Percentiles rank a stretch among this genome's conserved stretches.
phyloP scores from a whole-genome alignment of 2,888 invertebrate genomes.

The Cantharis rufa region DNA sequence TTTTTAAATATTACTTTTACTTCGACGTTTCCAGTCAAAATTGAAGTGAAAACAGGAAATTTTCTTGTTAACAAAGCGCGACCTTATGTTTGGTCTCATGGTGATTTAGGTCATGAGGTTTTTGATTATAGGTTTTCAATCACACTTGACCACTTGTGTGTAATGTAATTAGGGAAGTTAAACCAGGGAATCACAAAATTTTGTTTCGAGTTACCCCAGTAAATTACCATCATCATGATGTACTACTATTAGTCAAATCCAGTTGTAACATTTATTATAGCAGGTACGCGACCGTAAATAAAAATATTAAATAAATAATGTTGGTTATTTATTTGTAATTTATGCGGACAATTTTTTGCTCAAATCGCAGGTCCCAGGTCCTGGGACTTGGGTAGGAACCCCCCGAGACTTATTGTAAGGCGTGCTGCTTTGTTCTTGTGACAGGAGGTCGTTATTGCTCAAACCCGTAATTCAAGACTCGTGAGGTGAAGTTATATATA shows the following conservation, averaged over 20 bases:
- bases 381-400: constrained; percentile 14
- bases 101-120: neutral
- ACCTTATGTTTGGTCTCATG: neutral
- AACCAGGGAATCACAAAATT: neutral
- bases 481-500: constrained; percentile 20
- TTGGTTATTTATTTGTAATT: constrained; percentile 21
- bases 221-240: neutral
- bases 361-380: neutral
- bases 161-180: neutral
- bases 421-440: constrained; percentile 25
- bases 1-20: neutral
- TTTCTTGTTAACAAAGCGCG: neutral
- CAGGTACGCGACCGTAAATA: constrained; percentile 1
- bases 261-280: neutral
- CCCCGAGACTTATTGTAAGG: constrained; percentile 27
- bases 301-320: constrained; percentile 14
- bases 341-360: constrained; percentile 16
- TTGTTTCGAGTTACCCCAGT: neutral
- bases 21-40: neutral
- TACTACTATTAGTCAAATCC: neutral
- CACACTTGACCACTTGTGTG: neutral
- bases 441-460: constrained; percentile 29
- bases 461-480: constrained; percentile 30
- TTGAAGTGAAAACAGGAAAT: neutral
- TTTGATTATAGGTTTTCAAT: neutral